These are phyloP conservation scores for Pseudomyrmex sp. DNA, from an alignment of 1,140 invertebrate species.

Conservation along the genomic window DNA sequence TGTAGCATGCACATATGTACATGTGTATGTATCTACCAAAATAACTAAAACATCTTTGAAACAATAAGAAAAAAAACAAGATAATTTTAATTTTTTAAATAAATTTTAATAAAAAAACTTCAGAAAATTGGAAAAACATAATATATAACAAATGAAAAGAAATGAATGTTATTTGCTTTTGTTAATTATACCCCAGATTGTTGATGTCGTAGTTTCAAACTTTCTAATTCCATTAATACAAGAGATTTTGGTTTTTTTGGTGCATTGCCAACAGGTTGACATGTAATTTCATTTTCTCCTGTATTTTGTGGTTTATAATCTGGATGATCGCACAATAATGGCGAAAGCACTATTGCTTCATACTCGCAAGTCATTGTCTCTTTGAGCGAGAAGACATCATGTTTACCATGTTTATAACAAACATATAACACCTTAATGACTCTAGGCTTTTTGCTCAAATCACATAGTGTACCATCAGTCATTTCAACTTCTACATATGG, in stretches of 20 bases:
- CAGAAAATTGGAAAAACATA: too few species aligned
- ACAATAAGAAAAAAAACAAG: too few species aligned
- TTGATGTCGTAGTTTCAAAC: conserved; percentile 88
- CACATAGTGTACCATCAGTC: conserved; percentile 95
- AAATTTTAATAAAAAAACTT: too few species aligned
- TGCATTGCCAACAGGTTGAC: conserved; percentile 89
- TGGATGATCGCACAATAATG: conserved; percentile 94
- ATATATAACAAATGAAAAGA: conserved; percentile 15
- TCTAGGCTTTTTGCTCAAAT: conserved; percentile 93
- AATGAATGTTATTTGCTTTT: background rate
- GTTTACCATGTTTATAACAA: conserved; percentile 93
- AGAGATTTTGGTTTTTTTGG: conserved; percentile 91
- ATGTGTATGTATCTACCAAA: background rate
- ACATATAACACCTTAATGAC: conserved; percentile 93
- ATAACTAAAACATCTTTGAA: too few species aligned
- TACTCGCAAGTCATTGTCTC: conserved; percentile 98
- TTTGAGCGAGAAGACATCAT: conserved; percentile 96
- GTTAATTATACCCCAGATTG: conserved; percentile 83
- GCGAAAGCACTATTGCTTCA: conserved; percentile 94
- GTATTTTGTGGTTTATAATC: conserved; percentile 94
- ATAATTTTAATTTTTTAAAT: too few species aligned
- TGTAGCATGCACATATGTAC: background rate
- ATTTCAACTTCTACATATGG: conserved; percentile 94
- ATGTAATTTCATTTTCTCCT: conserved; percentile 93
- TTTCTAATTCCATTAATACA: conserved; percentile 90